Conservation (phyloP, 2,888 invertebrate species). For the Hoplodrina ambigua region DNA sequence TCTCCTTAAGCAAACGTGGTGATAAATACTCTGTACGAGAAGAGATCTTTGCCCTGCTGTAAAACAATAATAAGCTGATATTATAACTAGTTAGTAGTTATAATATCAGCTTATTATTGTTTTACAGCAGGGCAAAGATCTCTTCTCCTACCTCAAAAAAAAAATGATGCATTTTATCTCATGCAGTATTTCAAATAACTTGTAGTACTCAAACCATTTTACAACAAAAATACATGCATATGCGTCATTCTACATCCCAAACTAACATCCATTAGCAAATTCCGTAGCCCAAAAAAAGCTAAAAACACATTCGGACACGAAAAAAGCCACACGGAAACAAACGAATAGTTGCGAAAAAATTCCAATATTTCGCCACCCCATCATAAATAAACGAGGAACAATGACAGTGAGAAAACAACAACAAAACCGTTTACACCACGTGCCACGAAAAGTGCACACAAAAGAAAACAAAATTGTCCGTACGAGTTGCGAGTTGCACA, state of each 20-base stretch:
- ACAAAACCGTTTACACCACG: conserved; percentile 69
- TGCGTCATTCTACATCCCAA: conserved; percentile 4
- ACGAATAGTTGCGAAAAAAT: conserved; percentile 41
- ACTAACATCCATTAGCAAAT: conserved; percentile 42
- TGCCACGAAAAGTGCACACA: conserved; percentile 68
- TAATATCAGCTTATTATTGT: too few species aligned
- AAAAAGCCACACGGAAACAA: conserved; percentile 29
- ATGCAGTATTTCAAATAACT: too few species aligned
- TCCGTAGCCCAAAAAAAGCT: conserved; percentile 3
- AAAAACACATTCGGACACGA: conserved; percentile 33
- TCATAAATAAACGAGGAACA: conserved; percentile 63
- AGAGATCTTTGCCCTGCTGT: too few species aligned
- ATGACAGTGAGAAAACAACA: conserved; percentile 63
- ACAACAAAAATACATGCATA: not conserved
- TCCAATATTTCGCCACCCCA: conserved; percentile 60
- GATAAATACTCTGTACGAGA: too few species aligned
- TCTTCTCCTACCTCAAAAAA: too few species aligned
- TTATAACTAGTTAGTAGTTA: too few species aligned
- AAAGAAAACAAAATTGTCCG: conserved; percentile 60
- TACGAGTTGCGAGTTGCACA: conserved; percentile 69
- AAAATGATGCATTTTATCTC: too few species aligned
- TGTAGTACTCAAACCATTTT: too few species aligned
- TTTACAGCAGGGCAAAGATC: too few species aligned
- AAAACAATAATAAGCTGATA: too few species aligned
- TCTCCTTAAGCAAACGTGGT: too few species aligned